Base-by-base conservation (phyloP, 2,888 invertebrate genomes). In the Aphidius colemani region DNA sequence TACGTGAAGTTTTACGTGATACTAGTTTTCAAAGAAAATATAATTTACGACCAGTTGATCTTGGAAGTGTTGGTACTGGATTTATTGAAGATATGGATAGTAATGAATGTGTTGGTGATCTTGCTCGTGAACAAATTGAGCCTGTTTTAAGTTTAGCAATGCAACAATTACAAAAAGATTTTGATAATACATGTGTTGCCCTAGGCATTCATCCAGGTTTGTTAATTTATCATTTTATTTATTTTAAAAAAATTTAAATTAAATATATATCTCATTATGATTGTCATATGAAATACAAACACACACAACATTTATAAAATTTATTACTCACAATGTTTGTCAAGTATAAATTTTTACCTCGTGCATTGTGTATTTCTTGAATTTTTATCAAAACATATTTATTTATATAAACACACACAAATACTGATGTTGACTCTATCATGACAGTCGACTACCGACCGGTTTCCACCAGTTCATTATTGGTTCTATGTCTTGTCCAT, bases 201-300 rank as follows among this genome's bases (percentile, higher is more conserved):
- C 87, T 95, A 76, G 92, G 92, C 83, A 95, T 95, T 83, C 92
- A 94, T 81, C 90, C 92, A 84, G 94, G 95, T 95, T 83, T 89
- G 89, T 85, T 51, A 9, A 41, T 30, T 48, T 18, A 18, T 18
- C 2, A 18, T 18, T 18, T 18, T 18, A 18, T 18, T 18, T 18
- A 1, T 18, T 1, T 18, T 18, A 2, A 18, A 18, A 18, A n/a
- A n/a, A n/a, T n/a, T 18, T 18, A 18, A 18, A 18, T 18, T n/a
- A n/a, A n/a, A 18, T 18, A 18, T 18, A 18, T 18, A 18, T 18
- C 13, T 18, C 13, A 18, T 18, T 2, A 18, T 18, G 13, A 18
- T 18, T 18, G 0, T 18, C 13, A 18, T 18, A 18, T 18, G 13
- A 18, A 18, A 18, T 13, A 13, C 13, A 13, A 18, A 18, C 1